These are phyloP conservation scores for Eriocheir sinensis DNA, from an alignment of 1,140 invertebrate genomes.

Conservation along the genomic window DNA sequence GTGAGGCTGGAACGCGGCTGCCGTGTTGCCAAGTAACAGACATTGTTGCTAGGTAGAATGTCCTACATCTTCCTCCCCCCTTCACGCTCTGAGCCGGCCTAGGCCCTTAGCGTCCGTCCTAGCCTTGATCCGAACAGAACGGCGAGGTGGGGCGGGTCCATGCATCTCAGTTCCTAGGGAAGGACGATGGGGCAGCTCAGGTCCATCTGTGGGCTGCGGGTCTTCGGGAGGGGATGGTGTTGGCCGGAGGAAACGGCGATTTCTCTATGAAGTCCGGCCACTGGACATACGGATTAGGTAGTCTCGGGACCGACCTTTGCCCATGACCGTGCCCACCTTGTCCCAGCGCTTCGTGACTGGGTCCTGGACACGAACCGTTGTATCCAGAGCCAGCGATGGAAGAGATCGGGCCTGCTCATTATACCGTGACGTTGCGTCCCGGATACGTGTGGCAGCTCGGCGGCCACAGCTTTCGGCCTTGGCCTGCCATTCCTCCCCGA, in stretches of 20 bases:
- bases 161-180: no score
- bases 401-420: conserved; percentile 22
- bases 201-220: background rate
- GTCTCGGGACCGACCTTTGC: conserved; percentile 31
- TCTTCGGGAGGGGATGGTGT: background rate
- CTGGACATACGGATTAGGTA: background rate
- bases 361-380: background rate
- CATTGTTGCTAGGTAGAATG: no score
- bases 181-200: no score
- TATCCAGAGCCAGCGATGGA: background rate
- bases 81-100: no score
- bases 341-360: background rate
- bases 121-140: no score
- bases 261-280: background rate
- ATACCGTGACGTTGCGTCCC: background rate
- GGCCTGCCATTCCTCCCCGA: conserved; percentile 14
- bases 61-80: no score
- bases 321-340: conserved; percentile 30
- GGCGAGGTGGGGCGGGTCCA: no score
- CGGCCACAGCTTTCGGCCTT: conserved; percentile 18
- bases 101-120: no score
- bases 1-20: no score
- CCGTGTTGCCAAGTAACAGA: no score
- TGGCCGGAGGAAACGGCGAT: background rate
- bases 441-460: background rate